Evolutionary conservation across 1,140 invertebrate genomes (phyloP), one percentile per base, ranked within the genome.

Genomic region (Pachyrhynchus sulphureomaculatus): DNA sequence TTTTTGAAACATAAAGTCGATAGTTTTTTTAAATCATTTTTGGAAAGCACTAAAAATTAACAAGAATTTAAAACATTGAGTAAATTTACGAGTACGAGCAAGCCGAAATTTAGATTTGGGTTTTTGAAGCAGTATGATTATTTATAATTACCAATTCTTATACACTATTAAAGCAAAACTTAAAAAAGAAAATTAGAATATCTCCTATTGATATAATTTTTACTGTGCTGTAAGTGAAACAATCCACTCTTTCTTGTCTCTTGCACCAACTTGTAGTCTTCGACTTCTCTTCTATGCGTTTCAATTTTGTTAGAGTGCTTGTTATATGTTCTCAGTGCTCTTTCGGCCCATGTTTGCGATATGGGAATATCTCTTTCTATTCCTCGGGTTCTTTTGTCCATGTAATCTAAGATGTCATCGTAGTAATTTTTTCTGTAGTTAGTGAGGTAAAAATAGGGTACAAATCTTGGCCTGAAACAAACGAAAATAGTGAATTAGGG

Each of bases 381-480:
- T 1, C 90, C 90, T 63, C 80, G 81, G 70, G 86, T 83, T 49
- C 88, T 83, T 70, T 86, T 84, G 71, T 93, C 86, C 75, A 93
- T 77, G 76, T 87, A 92, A 66, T 88, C 86, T 70, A 92, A 90
- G 32, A 90, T 83, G 68, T 92, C 89, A 71, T 92, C 83, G 75
- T 93, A 93, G 75, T 93, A 93, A 76, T 89, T 90, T 75, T 85
- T 82, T 76, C 86, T 84, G 77, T 91, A 92, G 71, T 91, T 86
- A 76, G 90, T 90, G 71, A 91, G 80, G 71, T 92, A 92, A 66
- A 82, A 83, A 77, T 93, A 93, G 74, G 90, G 88, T 4, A 90
- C 82, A 76, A 87, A 86, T 69, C 86, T 83, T 29, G 88, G 88
- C 72, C 86, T 88, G 75, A 67, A 81, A 81, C 13, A 29, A 17